These are phyloP conservation scores for Pungitius pungitius DNA, from an alignment of 2,113 vertebrate species.

Conservation along the genomic window DNA sequence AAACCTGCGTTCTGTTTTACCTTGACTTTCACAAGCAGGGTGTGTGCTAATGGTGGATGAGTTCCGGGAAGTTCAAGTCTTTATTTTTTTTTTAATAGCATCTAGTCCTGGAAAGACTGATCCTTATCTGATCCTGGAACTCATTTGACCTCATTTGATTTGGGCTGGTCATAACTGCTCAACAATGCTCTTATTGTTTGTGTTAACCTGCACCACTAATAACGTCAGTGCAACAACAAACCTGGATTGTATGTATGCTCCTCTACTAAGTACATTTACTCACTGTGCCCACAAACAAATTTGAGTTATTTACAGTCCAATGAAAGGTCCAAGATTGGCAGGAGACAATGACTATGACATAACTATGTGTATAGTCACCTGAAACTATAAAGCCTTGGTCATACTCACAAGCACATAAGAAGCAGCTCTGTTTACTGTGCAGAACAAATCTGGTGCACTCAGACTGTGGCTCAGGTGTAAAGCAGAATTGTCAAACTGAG, in stretches of 20 bases:
- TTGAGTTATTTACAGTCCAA: neutral
- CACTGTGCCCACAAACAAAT: neutral
- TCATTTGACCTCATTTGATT: neutral
- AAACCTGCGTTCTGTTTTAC: too few relatives aligned
- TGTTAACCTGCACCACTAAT: neutral
- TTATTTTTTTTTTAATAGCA: neutral
- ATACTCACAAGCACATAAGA: too few relatives aligned
- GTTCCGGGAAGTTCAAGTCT: neutral
- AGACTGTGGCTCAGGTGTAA: too few relatives aligned
- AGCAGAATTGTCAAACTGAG: too few relatives aligned
- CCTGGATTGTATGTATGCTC: neutral
- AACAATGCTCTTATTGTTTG: neutral
- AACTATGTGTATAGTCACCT: too few relatives aligned
- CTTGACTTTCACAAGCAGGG: too few relatives aligned
- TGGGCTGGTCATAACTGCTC: neutral
- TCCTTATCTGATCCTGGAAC: neutral
- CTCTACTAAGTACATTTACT: neutral
- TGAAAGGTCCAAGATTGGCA: neutral
- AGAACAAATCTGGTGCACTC: too few relatives aligned
- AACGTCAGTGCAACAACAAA: neutral
- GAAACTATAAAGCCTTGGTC: too few relatives aligned
- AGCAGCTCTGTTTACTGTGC: too few relatives aligned
- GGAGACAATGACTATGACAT: too few relatives aligned
- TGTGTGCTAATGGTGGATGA: neutral
- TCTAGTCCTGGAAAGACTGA: too few relatives aligned